Conservation (phyloP, 2,113 vertebrate species). For the Telmatochromis brachygnathus region DNA sequence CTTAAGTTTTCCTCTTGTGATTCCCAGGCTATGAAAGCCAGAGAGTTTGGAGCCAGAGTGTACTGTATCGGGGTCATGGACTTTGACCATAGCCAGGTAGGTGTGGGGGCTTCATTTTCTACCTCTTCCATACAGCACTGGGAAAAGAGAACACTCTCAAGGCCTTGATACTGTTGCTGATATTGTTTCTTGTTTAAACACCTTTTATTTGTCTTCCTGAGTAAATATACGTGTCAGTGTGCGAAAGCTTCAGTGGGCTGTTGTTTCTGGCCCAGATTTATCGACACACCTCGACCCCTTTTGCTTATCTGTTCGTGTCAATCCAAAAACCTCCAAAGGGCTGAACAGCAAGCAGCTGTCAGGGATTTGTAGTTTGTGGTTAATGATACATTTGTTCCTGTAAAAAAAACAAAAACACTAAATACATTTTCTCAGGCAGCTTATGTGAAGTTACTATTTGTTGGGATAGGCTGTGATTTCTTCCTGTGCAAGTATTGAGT, state of each 20-base stretch:
- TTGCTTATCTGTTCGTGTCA: background rate
- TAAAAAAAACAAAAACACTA: fast-evolving
- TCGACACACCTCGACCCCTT: background rate
- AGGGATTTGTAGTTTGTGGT: background rate
- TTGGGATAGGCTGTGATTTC: background rate
- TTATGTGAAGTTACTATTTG: background rate
- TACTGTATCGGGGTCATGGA: slow-evolving; percentile 93
- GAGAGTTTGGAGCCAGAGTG: slow-evolving; percentile 84
- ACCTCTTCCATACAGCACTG: background rate
- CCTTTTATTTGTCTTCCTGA: slow-evolving; percentile 21
- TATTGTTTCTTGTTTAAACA: slow-evolving; percentile 3
- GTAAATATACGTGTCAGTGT: background rate
- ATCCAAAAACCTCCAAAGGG: background rate
- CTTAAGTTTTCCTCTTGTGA: background rate
- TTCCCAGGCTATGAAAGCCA: slow-evolving; percentile 76
- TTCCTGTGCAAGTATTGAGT: background rate
- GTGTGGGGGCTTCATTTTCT: background rate
- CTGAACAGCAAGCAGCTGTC: background rate
- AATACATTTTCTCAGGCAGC: background rate
- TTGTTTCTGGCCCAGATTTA: background rate
- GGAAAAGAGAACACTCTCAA: background rate
- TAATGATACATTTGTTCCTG: background rate
- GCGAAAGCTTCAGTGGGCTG: background rate
- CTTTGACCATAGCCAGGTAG: slow-evolving; percentile 90
- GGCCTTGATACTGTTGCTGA: background rate